phyloP scores from a whole-genome alignment of 2,113 vertebrate genomes.

The Eleginops maclovinus region DNA sequence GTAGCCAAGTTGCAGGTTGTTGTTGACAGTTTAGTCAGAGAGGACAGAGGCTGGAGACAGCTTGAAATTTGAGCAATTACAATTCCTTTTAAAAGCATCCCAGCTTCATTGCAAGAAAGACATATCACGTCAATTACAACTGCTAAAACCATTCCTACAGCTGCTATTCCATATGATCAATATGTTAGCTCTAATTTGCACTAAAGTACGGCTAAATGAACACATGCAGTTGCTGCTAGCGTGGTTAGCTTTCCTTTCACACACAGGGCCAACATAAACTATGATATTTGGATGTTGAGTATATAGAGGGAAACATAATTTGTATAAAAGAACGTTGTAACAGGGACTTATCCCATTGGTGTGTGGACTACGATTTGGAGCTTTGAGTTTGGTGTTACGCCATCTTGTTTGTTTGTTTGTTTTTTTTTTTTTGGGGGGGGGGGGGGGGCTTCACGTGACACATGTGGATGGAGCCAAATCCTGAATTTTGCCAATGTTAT shows the following conservation, averaged over 20 bases:
- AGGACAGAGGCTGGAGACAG: not conserved
- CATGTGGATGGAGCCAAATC: too few species aligned
- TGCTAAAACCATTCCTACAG: not conserved
- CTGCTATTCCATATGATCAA: slow-evolving; percentile 17
- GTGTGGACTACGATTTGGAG: too few species aligned
- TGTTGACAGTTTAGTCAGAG: not conserved
- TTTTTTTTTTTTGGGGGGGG: too few species aligned
- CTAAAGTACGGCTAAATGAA: not conserved
- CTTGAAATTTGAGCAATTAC: not conserved
- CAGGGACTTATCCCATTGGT: too few species aligned
- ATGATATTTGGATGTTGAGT: not conserved
- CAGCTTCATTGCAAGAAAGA: not conserved
- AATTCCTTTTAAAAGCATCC: not conserved
- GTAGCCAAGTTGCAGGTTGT: not conserved
- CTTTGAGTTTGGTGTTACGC: too few species aligned
- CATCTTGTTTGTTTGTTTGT: too few species aligned
- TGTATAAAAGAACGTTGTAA: too few species aligned
- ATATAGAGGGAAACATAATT: slow-evolving; percentile 9
- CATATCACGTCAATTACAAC: slow-evolving; percentile 4
- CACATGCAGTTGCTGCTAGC: not conserved
- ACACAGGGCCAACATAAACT: not conserved
- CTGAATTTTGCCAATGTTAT: too few species aligned
- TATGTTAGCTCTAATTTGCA: slow-evolving; percentile 17
- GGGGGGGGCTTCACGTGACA: too few species aligned
- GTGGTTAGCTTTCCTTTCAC: not conserved